Base-by-base conservation (phyloP, 1,140 invertebrate genomes). In the Tetramorium alpestre region DNA sequence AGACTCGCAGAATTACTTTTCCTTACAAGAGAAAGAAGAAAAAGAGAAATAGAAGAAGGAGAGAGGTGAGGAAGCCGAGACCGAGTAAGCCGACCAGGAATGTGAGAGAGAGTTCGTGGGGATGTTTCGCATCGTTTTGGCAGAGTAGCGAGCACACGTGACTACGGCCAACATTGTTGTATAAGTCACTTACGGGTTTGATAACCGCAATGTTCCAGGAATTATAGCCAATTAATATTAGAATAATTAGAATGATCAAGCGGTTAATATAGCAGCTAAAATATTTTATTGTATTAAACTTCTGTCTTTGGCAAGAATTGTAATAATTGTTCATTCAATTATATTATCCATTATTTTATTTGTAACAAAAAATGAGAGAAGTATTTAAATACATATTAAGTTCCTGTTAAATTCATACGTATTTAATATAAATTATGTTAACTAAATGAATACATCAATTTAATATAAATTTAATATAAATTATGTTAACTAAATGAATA, bases 121-220 rank as follows among this genome's bases (percentile, higher is more conserved):
- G 41, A 77, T 77, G 38, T 64, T 77, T 64, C 58, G 41, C 56
- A 49, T 78, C 76, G 58, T 78, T 78, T 65, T 47, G 58, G 25
- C 28, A 33, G 58, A 13, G 1, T n/a, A 4, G 41, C 75, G 75
- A 49, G 65, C 58, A 38, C 49, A 47, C 73, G 54, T 60, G 54
- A 76, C 54, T 60, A 22, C 60, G 28, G 25, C 47, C 6, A 65
- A 49, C 76, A 65, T 78, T 51, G 76, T 78, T 78, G 25, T 49
- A 77, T 65, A 25, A 64, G 6, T 65, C 11, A 47, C 11, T 6
- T 49, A 18, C 11, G 11, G 25, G 7, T 78, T 65, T 51, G 33
- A 58, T 38, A 65, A 78, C 18, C 76, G 16, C 56, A 77, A 64
- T 77, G 7, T 8, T 18, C 13, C 18, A 65, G 11, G 6, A 75